These are phyloP conservation scores for Epinotia bilunana DNA, from an alignment of 2,888 invertebrate species.

Conservation along the genomic window DNA sequence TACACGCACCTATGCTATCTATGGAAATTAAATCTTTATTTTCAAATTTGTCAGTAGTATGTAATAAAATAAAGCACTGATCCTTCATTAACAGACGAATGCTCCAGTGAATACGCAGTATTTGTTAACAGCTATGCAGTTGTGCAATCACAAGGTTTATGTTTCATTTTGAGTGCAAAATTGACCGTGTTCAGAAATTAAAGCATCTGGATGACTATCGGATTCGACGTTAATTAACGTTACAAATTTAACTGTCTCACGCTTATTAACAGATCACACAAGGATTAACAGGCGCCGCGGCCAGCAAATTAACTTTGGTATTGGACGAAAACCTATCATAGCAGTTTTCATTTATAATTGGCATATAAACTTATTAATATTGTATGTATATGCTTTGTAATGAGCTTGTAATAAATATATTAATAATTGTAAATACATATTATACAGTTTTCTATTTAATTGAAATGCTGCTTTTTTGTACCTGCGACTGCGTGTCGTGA, in stretches of 20 bases:
- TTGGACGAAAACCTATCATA: neutral
- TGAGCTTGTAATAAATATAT: no score
- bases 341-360: neutral
- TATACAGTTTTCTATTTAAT: no score
- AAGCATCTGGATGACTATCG: constrained; percentile 5
- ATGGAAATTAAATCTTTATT: no score
- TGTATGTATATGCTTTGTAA: no score
- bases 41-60: no score
- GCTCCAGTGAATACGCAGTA: neutral
- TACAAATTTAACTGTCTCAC: neutral
- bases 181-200: constrained; percentile 2
- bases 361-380: neutral
- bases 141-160: constrained; percentile 11
- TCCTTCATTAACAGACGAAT: neutral
- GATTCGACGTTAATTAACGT: constrained; percentile 13
- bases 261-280: neutral
- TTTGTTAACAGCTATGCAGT: constrained; percentile 9
- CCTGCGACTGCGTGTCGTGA: no score
- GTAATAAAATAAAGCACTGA: neutral
- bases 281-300: neutral
- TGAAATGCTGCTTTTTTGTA: no score
- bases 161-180: constrained; percentile 10
- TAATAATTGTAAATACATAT: no score
- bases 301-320: neutral
- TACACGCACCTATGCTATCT: no score